Conservation (phyloP, 2,888 invertebrate species). For the Chelonus formosanus region DNA sequence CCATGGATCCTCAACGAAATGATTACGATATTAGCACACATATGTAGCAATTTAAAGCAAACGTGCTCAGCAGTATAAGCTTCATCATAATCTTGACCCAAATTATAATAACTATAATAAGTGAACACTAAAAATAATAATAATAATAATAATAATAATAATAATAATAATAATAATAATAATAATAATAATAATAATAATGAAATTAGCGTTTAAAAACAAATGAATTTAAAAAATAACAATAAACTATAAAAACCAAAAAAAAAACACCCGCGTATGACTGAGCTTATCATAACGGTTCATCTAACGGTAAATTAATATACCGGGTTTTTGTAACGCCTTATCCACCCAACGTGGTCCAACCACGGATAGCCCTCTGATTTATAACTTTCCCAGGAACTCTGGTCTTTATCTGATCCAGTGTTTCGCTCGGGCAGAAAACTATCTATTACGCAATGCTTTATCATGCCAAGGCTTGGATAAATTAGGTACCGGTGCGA, state of each 20-base stretch:
- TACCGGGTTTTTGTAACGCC: conserved; percentile 45
- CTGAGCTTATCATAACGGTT: conserved; percentile 36
- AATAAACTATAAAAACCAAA: conserved; percentile 8
- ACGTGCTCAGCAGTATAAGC: background rate
- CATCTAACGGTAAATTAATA: conserved; percentile 45
- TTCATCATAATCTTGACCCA: conserved; percentile 11
- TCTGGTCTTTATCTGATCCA: conserved; percentile 51
- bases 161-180: no score
- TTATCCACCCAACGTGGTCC: conserved; percentile 35
- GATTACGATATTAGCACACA: conserved; percentile 15
- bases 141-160: no score
- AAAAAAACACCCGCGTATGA: conserved; percentile 31
- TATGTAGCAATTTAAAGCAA: conserved; percentile 9
- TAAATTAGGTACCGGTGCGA: conserved; percentile 42
- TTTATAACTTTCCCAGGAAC: conserved; percentile 44
- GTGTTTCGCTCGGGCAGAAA: conserved; percentile 43
- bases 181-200: no score
- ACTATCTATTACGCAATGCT: conserved; percentile 52
- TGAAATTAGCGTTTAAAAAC: background rate
- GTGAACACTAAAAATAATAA: no score
- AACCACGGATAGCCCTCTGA: conserved; percentile 45
- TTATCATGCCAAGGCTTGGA: conserved; percentile 51
- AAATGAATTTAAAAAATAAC: background rate
- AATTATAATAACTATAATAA: conserved; percentile 6
- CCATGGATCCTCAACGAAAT: conserved; percentile 1